Base-by-base conservation (phyloP, 2,797 vertebrate species). In the Schizopygopsis pylzovi region DNA sequence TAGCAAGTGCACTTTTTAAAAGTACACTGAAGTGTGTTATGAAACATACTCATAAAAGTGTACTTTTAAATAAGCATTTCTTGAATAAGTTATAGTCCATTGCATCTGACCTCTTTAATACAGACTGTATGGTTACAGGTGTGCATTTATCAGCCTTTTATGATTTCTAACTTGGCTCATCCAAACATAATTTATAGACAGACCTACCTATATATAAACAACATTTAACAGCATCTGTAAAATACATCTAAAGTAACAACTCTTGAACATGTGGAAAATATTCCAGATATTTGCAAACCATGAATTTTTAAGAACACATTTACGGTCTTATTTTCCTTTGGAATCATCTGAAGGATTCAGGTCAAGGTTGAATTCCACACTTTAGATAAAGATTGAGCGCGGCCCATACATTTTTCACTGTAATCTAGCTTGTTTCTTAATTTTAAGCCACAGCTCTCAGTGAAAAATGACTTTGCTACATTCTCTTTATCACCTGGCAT, bases 401-500 rank as follows among this genome's bases (percentile, higher is more conserved):
- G 68, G 45, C 25, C 25, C 28, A 15, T 83, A 54, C 25, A 88
- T 88, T 83, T 84, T 87, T 86, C 77, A 70, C 28, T 71, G 56
- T 85, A 85, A 81, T 89, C 81, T 89, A 43, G 28, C 70, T 47
- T 45, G 22, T 65, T 83, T 83, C 68, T 63, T 87, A 63, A 87
- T 84, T 82, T 81, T 83, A 80, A 79, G 68, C 79, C 82, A 82
- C 67, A 41, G 47, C 63, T 67, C 41, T 37, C 83, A 59, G 65
- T 80, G 81, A 89, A 81, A 91, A 89, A 87, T 65, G 28, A 52
- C 83, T 67, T 83, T 59, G 84, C 71, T 61, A 59, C 63, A 45
- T 63, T 80, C 84, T 83, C 81, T 88, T 88, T 88, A 88, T 90
- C 88, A 87, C 77, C 65, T 84, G 78, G 72, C 84, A 59, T n/a